Base-by-base conservation (phyloP, 2,113 vertebrate species). In the Psittacus erithacus region DNA sequence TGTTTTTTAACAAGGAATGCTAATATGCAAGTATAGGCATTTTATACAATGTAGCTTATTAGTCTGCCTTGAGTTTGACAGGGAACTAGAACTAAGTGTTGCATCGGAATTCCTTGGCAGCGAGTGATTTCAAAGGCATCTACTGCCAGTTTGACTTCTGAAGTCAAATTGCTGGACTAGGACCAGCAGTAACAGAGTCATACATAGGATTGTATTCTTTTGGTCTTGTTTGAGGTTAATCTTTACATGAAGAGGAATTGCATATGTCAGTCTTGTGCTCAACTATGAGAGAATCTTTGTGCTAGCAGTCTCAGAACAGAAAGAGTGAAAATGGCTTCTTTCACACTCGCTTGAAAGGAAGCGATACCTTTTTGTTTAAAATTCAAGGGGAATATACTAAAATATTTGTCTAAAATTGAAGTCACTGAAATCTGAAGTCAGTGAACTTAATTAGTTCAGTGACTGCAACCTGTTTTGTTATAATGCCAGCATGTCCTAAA, bases 381-480 rank as follows among this genome's bases (percentile, higher is more conserved):
- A 88, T 86, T 83, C 53, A 67, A 67, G 60, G 53, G 38, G 12
- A 80, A 33, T 70, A 17, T 63, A 62, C n/a, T 81, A 29, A 91
- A 86, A 70, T 92, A 88, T 4, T 91, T 12, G 60, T 82, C 80
- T 80, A 33, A 74, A 82, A 69, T 43, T 63, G 41, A 80, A 84
- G 43, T 81, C 15, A 24, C 16, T 70, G 46, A 82, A 93, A 81
- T 86, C 25, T 75, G 38, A 87, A 78, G 64, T 41, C 31, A 33
- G n/a, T 71, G 64, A 91, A 88, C 41, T 59, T 84, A 74, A 82
- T 84, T 64, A 89, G 60, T 83, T 94, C 46, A 52, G 52, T 82
- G 69, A 55, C 62, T 82, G 73, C 62, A 81, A 76, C 25, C 52
- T 95, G 16, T 25, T 91, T 65, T 62, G 19, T 84, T 75, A 6